Evolutionary conservation across 2,113 vertebrate genomes (phyloP), one percentile per base, ranked within the genome.

Genomic region (Pampusana beccarii): DNA sequence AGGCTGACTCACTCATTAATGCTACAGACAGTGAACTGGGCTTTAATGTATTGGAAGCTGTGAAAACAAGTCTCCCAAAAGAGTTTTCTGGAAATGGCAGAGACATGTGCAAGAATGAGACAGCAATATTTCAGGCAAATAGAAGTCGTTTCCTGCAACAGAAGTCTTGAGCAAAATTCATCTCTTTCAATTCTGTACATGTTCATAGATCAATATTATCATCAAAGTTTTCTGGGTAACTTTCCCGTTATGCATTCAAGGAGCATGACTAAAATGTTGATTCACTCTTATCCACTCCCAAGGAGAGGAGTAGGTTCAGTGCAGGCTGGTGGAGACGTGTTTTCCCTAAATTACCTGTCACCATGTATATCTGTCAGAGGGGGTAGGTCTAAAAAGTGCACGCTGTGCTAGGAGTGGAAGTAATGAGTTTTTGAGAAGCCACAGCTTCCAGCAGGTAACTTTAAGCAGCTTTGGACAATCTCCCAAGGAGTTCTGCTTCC

Each of bases 1-100:
- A 77, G 86, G 73, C 86, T 95, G 88, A 23, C 24, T 94, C 80
- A 60, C 66, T 91, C 88, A 56, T 81, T 74, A 88, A 13, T 12
- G 51, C 86, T 36, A 19, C 81, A 85, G 58, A 31, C 56, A 70
- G 38, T 9, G 42, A 92, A 12, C 51, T 73, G 81, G 50, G 33
- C 86, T 90, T 94, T 80, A 54, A 83, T 71, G 56, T 51, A 2
- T 50, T 62, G 33, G 20, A 62, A 92, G 42, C 10, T 29, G 31
- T 60, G 16, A 86, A 82, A 88, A 58, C 2, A 8, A 84, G 15
- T 36, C 51, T 95, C 54, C 79, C 53, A 16, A 42, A 83, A 36
- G 11, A 71, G 46, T n/a, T 80, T 70, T 70, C 72, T 86, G 69
- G 65, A 90, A 88, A 53, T 78, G 64, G 86, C 67, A 78, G 89